Evolutionary conservation across 2,888 invertebrate genomes (phyloP).

Genomic region (Schrankia costaestrigalis): DNA sequence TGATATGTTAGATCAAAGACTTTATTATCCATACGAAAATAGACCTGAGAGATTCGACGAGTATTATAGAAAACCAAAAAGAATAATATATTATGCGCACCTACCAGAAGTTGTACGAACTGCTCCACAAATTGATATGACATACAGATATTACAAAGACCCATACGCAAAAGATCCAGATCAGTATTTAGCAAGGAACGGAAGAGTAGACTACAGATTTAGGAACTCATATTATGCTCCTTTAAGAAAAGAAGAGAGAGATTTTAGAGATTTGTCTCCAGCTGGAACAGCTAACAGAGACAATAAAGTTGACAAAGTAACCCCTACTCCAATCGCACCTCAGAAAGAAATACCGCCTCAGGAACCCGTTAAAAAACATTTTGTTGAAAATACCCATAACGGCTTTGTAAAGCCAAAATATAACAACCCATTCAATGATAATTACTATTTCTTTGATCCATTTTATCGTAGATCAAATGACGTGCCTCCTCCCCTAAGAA

Average conservation of each 20-base stretch:
- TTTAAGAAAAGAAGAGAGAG: constrained; percentile 68
- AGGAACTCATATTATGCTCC: constrained; percentile 66
- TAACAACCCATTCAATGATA: no score
- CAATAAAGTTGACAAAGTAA: constrained; percentile 68
- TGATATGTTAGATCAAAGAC: constrained; percentile 62
- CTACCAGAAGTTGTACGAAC: constrained; percentile 84
- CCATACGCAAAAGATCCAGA: constrained; percentile 70
- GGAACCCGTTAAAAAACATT: constrained; percentile 32
- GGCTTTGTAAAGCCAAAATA: no score
- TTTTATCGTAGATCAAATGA: constrained; percentile 66
- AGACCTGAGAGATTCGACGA: constrained; percentile 70
- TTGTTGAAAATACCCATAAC: no score
- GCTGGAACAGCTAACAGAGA: constrained; percentile 65
- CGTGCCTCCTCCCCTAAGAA: constrained; percentile 70
- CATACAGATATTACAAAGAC: constrained; percentile 74
- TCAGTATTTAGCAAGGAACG: constrained; percentile 58
- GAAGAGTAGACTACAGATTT: constrained; percentile 72
- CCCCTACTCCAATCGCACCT: constrained; percentile 68
- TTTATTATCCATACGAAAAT: constrained; percentile 52
- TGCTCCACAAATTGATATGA: constrained; percentile 79
- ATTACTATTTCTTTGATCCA: constrained; percentile 67
- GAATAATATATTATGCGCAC: constrained; percentile 86
- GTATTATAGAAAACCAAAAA: constrained; percentile 72
- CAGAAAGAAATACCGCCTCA: constrained; percentile 64
- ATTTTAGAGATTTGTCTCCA: constrained; percentile 66